Conservation (phyloP, 2,797 vertebrate species). For the Okamejei kenojei region DNA sequence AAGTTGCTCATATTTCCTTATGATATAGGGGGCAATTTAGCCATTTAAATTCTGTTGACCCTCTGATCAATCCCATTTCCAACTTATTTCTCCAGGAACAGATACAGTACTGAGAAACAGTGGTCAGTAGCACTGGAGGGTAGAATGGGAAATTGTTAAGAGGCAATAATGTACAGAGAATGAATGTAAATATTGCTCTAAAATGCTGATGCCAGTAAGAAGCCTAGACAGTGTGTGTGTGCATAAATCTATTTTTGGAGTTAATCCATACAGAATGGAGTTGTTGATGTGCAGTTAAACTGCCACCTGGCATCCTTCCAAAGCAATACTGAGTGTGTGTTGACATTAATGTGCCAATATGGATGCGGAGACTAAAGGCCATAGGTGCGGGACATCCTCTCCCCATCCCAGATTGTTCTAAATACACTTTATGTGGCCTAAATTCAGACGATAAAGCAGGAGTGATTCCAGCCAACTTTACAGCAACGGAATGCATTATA, state of each 20-base stretch:
- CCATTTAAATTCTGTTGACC: too few relatives aligned
- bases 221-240: background rate
- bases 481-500: background rate
- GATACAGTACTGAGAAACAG: background rate
- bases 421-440: background rate
- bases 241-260: conserved; percentile 27
- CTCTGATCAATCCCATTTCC: too few relatives aligned
- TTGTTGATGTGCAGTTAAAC: conserved; percentile 23
- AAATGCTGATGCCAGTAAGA: conserved; percentile 1
- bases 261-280: conserved; percentile 14
- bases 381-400: background rate
- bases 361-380: background rate
- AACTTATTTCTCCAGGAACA: background rate
- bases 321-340: background rate
- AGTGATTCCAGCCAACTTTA: background rate
- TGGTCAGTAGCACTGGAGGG: background rate
- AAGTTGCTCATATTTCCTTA: too few relatives aligned
- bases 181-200: background rate
- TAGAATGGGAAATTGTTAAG: background rate
- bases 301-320: background rate
- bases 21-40: too few relatives aligned
- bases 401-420: background rate
- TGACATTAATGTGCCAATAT: background rate
- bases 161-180: background rate
- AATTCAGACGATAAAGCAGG: background rate